Evolutionary conservation across 2,888 invertebrate species (phyloP).

Genomic region (Diabrotica balteata): DNA sequence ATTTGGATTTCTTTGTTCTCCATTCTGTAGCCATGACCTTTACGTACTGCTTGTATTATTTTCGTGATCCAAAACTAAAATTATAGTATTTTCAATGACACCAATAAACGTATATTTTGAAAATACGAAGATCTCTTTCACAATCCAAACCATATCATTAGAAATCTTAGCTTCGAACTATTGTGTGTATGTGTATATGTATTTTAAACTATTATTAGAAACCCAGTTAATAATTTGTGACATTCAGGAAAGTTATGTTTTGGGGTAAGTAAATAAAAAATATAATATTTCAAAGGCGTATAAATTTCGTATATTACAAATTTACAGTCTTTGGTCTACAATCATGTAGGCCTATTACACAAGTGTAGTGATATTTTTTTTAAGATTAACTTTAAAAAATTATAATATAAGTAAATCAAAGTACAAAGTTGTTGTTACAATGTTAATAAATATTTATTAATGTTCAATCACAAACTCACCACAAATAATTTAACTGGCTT

Average conservation of each 20-base stretch:
- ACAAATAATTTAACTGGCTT: background rate
- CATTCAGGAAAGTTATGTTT: background rate
- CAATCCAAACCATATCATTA: too few species aligned
- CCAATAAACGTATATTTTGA: too few species aligned
- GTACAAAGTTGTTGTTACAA: background rate
- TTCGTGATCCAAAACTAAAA: too few species aligned
- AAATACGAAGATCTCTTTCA: too few species aligned
- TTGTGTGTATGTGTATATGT: too few species aligned
- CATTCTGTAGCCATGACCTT: too few species aligned
- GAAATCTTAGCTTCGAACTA: too few species aligned
- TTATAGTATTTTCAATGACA: too few species aligned
- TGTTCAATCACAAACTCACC: background rate
- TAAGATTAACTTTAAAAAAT: constrained; percentile 8
- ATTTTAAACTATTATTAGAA: background rate
- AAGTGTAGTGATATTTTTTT: constrained; percentile 33
- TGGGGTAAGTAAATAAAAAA: too few species aligned
- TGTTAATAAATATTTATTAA: background rate
- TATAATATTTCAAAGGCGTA: constrained; percentile 38
- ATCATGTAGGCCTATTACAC: constrained; percentile 38
- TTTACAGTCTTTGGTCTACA: constrained; percentile 43
- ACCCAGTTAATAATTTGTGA: background rate
- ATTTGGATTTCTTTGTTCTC: too few species aligned
- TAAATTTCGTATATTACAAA: constrained; percentile 43
- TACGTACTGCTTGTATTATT: too few species aligned
- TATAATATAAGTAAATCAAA: constrained; percentile 9